Evolutionary conservation across 2,888 invertebrate genomes (phyloP).

Genomic region (Philopedon plagiatum): DNA sequence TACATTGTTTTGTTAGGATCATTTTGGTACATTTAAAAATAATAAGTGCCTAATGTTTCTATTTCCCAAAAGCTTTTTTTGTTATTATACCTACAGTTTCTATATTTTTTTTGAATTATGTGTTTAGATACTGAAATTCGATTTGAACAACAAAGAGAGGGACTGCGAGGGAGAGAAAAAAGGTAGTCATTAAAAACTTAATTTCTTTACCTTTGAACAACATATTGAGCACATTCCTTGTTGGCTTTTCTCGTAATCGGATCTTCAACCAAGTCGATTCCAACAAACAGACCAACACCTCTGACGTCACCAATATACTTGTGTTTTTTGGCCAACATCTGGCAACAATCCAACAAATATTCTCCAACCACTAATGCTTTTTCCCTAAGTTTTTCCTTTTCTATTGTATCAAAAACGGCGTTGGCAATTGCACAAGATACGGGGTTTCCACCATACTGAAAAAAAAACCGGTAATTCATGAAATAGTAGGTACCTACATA

Average conservation of each 20-base stretch:
- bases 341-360: conserved; percentile 79
- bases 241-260: conserved; percentile 84
- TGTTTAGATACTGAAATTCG: too few relatives aligned
- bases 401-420: conserved; percentile 94
- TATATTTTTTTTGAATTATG: too few relatives aligned
- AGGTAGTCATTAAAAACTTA: neutral
- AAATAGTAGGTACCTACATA: too few relatives aligned
- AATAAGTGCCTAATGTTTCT: too few relatives aligned
- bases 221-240: conserved; percentile 83
- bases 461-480: conserved; percentile 13
- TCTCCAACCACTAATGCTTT: conserved; percentile 88
- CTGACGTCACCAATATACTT: conserved; percentile 89
- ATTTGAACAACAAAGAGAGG: too few relatives aligned
- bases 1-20: too few relatives aligned
- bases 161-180: too few relatives aligned
- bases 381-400: conserved; percentile 87
- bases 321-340: conserved; percentile 81
- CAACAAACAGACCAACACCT: conserved; percentile 94
- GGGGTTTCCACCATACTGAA: conserved; percentile 97
- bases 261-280: conserved; percentile 91
- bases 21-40: too few relatives aligned
- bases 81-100: too few relatives aligned
- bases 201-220: conserved; percentile 75
- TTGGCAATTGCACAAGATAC: conserved; percentile 97
- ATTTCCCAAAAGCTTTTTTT: too few relatives aligned